These are phyloP conservation scores for Iselma pallidipennis DNA, from an alignment of 2,888 invertebrate genomes.

Conservation along the genomic window DNA sequence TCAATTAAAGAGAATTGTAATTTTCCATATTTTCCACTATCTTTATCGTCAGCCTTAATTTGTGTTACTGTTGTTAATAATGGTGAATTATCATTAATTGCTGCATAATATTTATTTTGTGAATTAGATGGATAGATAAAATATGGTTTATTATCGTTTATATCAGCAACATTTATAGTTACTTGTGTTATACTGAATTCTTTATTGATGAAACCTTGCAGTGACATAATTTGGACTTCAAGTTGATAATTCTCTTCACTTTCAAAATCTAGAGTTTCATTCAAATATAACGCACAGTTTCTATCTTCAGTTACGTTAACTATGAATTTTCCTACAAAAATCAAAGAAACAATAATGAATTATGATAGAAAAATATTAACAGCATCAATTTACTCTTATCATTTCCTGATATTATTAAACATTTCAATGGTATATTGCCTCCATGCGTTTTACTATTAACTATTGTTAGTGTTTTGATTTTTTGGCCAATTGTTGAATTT, in stretches of 20 bases:
- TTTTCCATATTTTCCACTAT: constrained; percentile 81
- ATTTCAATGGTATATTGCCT: constrained; percentile 73
- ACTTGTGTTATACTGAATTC: constrained; percentile 75
- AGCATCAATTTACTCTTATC: constrained; percentile 63
- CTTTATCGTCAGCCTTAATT: constrained; percentile 83
- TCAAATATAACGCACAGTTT: constrained; percentile 80
- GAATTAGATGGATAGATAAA: constrained; percentile 72
- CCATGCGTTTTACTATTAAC: constrained; percentile 73
- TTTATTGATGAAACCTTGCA: constrained; percentile 80
- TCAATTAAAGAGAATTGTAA: constrained; percentile 67
- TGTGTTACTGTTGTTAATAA: constrained; percentile 78
- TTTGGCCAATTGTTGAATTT: constrained; percentile 68
- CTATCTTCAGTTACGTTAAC: constrained; percentile 76
- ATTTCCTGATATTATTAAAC: constrained; percentile 78
- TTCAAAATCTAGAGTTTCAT: constrained; percentile 79
- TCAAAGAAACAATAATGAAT: not conserved
- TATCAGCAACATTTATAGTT: constrained; percentile 80
- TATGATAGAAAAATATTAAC: not conserved
- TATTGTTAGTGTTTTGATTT: constrained; percentile 73
- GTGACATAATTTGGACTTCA: constrained; percentile 76
- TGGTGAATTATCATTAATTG: constrained; percentile 73
- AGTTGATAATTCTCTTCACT: constrained; percentile 71
- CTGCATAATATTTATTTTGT: constrained; percentile 77
- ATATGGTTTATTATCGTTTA: constrained; percentile 87
- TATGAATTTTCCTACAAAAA: constrained; percentile 68